These are phyloP conservation scores for Gila orcuttii DNA, from an alignment of 2,113 vertebrate species.

Conservation along the genomic window DNA sequence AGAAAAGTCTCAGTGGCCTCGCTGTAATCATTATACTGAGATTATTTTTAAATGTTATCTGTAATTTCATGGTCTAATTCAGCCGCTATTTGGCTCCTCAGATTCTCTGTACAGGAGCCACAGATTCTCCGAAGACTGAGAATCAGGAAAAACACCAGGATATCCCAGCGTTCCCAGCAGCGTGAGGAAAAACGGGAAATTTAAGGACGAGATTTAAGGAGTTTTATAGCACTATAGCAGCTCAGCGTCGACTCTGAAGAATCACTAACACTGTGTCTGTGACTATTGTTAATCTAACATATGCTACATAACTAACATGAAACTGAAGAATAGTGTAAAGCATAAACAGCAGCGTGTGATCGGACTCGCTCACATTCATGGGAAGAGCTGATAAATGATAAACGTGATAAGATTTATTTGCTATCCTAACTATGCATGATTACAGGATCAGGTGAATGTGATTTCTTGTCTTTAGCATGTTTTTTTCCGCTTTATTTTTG, in stretches of 20 bases:
- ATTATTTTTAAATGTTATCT: constrained; percentile 49
- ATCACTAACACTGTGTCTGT: too few species aligned
- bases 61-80: constrained; percentile 42
- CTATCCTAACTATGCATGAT: background rate
- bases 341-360: background rate
- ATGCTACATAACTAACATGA: background rate
- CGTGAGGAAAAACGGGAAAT: too few species aligned
- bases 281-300: background rate
- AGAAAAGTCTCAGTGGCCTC: constrained; percentile 30
- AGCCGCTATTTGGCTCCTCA: constrained; percentile 14
- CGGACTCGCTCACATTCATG: too few species aligned
- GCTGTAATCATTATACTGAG: constrained; percentile 41
- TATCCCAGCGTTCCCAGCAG: too few species aligned
- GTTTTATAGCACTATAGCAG: too few species aligned
- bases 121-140: constrained; percentile 18
- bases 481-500: background rate
- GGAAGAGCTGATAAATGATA: background rate
- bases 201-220: too few species aligned
- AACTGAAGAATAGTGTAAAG: background rate
- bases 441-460: background rate
- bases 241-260: too few species aligned
- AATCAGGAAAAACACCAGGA: background rate
- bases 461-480: background rate
- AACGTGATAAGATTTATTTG: background rate
- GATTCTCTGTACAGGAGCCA: constrained; percentile 3